A percentile compares a stretch with the other conserved stretches of the same genome.
Conservation (phyloP, 1,140 invertebrate genomes). For the Agraylea sexmaculata region DNA sequence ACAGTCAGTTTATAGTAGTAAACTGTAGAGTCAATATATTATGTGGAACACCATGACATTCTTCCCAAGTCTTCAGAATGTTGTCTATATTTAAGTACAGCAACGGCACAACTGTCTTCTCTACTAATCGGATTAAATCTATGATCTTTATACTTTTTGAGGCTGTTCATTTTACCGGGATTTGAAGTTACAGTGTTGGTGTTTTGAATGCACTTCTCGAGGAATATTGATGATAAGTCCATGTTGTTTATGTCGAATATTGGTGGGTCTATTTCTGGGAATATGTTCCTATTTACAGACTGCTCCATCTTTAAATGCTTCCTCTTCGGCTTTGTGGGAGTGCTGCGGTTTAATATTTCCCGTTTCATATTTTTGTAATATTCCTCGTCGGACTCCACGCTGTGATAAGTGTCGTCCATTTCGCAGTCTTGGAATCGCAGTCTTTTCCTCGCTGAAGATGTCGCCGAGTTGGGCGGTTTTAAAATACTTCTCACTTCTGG, state of each 20-base stretch:
- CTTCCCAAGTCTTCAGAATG: too few relatives aligned
- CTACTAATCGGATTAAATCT: too few relatives aligned
- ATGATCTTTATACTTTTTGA: neutral
- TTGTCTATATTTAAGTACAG: too few relatives aligned
- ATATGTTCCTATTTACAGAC: too few relatives aligned
- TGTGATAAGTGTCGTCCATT: neutral
- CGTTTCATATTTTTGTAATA: constrained; percentile 9
- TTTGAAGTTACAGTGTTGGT: neutral
- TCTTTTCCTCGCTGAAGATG: neutral
- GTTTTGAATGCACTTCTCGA: constrained; percentile 4
- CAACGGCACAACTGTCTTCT: too few relatives aligned
- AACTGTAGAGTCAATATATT: too few relatives aligned
- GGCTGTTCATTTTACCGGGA: neutral
- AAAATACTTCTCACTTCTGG: constrained; percentile 8
- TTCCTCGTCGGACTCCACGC: constrained; percentile 3
- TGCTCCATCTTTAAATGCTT: too few relatives aligned
- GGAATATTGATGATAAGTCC: too few relatives aligned
- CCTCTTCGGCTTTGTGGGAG: constrained; percentile 1
- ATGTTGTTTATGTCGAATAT: too few relatives aligned
- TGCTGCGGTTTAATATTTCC: constrained; percentile 2
- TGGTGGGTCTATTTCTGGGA: too few relatives aligned
- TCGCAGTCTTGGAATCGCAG: constrained; percentile 1
- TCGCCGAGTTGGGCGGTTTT: constrained; percentile 3
- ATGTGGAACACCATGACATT: too few relatives aligned
- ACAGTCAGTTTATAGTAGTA: too few relatives aligned